Base-by-base conservation (phyloP, 1,140 invertebrate species). In the Ceratina calcarata region DNA sequence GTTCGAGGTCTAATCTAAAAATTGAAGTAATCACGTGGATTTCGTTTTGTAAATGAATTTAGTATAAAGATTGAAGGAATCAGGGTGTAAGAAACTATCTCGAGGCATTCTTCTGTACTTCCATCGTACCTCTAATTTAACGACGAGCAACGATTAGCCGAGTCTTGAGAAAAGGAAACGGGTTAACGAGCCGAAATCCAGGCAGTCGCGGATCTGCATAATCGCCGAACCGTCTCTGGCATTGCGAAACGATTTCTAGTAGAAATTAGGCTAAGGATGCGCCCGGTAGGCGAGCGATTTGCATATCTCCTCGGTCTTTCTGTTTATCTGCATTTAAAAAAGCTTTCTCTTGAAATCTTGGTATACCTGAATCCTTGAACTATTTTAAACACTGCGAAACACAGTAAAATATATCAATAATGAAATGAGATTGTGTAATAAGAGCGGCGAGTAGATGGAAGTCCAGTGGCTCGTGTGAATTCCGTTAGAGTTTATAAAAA, bases 401-500 rank as follows among this genome's bases (percentile, higher is more conserved):
- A 45, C 2, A 45, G 37, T 2, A 45, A 7, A n/a, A 64, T 12
- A 12, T 64, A n/a, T n/a, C n/a, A n/a, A n/a, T n/a, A n/a, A n/a
- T 10, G 7, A 12, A n/a, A 0, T 6, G 32, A 37, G 32, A 32
- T 16, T 13, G 16, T n/a, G 3, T 37, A 37, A 37, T 6, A 37
- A 6, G 32, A 6, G 6, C 6, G 32, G 32, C 32, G 32, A 37
- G 32, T 6, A 37, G 2, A 37, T 37, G 32, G 2, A 37, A 37
- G 6, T 37, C 32, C 27, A 32, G 24, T 22, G 53, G 24, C 18
- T 20, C 8, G n/a, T 51, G 32, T 3, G 45, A 61, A 82, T 82
- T 82, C 84, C 83, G 84, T 86, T 86, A 86, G 6, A 24, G 13
- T 13, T 71, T 53, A 58, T 64, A 80, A 85, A 73, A 16, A 55